Base-by-base conservation (phyloP, 2,113 vertebrate genomes). In the Rhynchopsitta pachyrhyncha region DNA sequence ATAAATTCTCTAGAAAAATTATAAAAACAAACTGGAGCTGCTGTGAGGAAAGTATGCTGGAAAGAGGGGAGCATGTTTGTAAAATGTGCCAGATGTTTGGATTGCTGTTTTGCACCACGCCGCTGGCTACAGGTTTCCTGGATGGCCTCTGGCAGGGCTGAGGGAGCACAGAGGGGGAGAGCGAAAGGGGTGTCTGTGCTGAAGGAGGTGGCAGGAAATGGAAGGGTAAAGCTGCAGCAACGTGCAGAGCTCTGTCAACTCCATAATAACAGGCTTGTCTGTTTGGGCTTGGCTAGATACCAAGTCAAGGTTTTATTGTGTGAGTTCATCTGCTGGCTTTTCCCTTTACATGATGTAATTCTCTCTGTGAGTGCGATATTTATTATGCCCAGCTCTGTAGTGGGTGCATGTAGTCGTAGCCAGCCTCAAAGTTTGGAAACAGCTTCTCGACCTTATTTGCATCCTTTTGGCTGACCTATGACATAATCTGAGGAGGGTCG, bases 311-410 rank as follows among this genome's bases (percentile, higher is more conserved):
- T 92, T 96, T 91, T 76, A 93, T 52, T 94, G 89, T 69, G 92
- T 97, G 95, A 97, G 84, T 96, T 96, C 97, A 97, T 96, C 89
- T 88, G 89, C 95, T 97, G 93, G 94, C 96, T 93, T 95, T 95
- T 87, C 70, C 87, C 76, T 86, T 83, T 18, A 19, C 2, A 17
- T 98, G 97, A 97, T 55, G 85, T 97, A 91, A 97, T 62, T 35
- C n/a, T 52, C 66, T 84, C 63, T 75, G 46, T 13, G 64, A 94
- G 95, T 3, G 47, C 2, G 14, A 23, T 94, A 90, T 97, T 97
- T 97, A 97, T 91, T 74, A 77, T 52, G 1, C 71, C 41, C 81
- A 71, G 92, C 94, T 94, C 96, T 95, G 92, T 50, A 82, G 69
- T 2, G 12, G 77, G 92, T 57, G 57, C 5, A 10, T 55, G 63